Conservation (phyloP, 2,888 invertebrate genomes). For the Chirona hameri region DNA sequence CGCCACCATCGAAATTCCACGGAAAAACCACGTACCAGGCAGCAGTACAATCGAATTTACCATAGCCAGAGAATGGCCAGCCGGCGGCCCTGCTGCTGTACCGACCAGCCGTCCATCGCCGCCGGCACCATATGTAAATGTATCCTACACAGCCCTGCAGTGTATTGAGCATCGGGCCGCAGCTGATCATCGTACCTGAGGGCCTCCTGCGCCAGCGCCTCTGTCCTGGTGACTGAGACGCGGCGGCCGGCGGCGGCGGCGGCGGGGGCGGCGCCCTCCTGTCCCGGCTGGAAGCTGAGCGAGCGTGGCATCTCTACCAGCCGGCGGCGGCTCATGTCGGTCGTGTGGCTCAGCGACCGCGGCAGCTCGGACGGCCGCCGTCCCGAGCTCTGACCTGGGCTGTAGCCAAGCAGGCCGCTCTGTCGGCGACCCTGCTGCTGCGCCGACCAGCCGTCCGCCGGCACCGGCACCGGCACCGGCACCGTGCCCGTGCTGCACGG, state of each 20-base stretch:
- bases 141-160: no score
- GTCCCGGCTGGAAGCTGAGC: not conserved
- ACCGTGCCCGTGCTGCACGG: constrained; percentile 27
- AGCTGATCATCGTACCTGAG: not conserved
- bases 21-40: no score
- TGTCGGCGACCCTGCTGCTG: not conserved
- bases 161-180: no score
- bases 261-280: not conserved
- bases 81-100: no score
- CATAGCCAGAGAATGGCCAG: no score
- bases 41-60: no score
- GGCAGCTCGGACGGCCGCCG: not conserved
- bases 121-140: no score
- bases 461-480: not conserved
- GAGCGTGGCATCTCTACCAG: not conserved
- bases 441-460: not conserved
- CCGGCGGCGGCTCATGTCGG: no score
- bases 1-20: no score
- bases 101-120: no score
- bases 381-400: not conserved
- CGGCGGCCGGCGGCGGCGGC: not conserved
- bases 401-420: no score
- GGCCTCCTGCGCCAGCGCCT: constrained; percentile 8
- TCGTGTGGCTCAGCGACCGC: not conserved
- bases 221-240: not conserved